Base-by-base conservation (phyloP, 2,113 vertebrate genomes). In the Passer domesticus region DNA sequence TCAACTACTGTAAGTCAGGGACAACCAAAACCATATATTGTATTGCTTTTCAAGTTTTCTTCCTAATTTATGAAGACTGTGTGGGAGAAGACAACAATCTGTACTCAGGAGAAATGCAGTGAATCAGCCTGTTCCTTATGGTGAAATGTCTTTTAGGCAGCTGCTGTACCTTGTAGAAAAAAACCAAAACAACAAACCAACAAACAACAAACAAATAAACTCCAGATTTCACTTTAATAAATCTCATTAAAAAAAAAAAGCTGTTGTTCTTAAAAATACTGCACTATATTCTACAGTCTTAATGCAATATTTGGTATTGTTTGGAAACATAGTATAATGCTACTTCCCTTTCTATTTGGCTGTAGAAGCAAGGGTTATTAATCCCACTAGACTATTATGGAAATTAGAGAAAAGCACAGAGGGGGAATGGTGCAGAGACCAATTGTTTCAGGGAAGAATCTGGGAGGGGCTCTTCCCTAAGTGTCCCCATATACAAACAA, bases 31-130 rank as follows among this genome's bases (percentile, higher is more conserved):
- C 37, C 67, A 52, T 64, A 53, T 52, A 88, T 56, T 95, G 53
- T 80, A 41, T 31, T 86, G n/a, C 35, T 88, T 95, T 94, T 87
- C 50, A 94, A 88, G 60, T 88, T 94, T 91, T 59, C 46, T 94
- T 95, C 53, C 37, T 93, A 80, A 95, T 93, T 92, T 92, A 86
- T 92, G 90, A 90, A 91, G 91, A 78, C 46, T 92, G 86, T 89
- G 94, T 96, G 92, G 95, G 95, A 94, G 95, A 95, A 94, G 84
- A 95, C 91, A 97, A 93, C 94, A 92, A 74, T 94, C 90, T 96
- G 95, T 96, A 95, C 94, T 79, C 91, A 90, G 74, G 94, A 97
- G 93, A 95, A 95, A 91, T 74, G 63, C 68, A 95, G 49, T 91
- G 90, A 97, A 96, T 97, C 94, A 96, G 91, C 73, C 77, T 95